Percentiles rank a stretch among this genome's conserved stretches.
phyloP scores from a whole-genome alignment of 1,140 invertebrate species.

The Drosophila fuyamai region DNA sequence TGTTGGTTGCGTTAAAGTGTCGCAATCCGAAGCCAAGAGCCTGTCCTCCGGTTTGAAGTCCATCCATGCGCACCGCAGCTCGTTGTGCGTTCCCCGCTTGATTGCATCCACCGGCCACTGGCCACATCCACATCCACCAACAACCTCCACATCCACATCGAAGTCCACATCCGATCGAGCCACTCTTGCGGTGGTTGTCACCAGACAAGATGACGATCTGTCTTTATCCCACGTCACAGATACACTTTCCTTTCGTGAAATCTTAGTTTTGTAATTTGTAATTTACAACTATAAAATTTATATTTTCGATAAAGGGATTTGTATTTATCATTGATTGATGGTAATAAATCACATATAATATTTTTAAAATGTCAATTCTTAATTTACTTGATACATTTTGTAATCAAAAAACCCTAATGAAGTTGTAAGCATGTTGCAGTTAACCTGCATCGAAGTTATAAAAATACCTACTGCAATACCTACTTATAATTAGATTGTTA shows the following conservation, averaged over 20 bases:
- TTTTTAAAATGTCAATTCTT: no score
- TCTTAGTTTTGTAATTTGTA: background rate
- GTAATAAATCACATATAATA: no score
- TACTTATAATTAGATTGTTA: no score
- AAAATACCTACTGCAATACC: no score
- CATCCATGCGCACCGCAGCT: constrained; percentile 64
- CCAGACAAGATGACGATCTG: constrained; percentile 36
- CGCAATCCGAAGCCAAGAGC: constrained; percentile 49
- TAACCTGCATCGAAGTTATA: no score
- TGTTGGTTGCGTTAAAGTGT: constrained; percentile 57
- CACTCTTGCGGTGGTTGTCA: constrained; percentile 12
- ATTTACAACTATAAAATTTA: background rate
- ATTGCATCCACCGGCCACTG: constrained; percentile 58
- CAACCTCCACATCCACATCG: constrained; percentile 16
- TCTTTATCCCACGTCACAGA: constrained; percentile 17
- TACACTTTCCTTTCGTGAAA: constrained; percentile 2
- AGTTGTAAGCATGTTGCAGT: no score
- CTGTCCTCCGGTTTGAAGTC: constrained; percentile 47
- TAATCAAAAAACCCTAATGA: no score
- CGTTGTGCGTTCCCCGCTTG: constrained; percentile 46
- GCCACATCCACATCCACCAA: constrained; percentile 28
- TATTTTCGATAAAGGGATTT: no score
- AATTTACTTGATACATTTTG: no score
- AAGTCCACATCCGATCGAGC: constrained; percentile 22
- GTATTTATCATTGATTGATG: no score